Percentiles rank a stretch among this genome's conserved stretches.
These are phyloP conservation scores for Sebastes aleutianus DNA, from an alignment of 2,797 vertebrate genomes.

Conservation along the genomic window DNA sequence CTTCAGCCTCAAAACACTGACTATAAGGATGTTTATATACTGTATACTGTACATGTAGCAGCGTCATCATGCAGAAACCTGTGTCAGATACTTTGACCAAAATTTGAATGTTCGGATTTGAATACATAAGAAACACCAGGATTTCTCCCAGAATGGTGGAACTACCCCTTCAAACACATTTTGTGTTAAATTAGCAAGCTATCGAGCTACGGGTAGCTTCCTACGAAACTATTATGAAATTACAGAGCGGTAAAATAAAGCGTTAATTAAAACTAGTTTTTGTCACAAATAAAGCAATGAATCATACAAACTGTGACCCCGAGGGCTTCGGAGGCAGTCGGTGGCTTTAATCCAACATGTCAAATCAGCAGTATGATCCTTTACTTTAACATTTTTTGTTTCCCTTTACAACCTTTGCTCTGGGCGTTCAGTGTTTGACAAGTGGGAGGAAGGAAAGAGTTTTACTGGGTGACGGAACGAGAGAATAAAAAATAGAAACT, in stretches of 20 bases:
- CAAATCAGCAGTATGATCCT: background rate
- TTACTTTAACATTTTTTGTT: background rate
- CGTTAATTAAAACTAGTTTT: background rate
- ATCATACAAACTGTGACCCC: too few relatives aligned
- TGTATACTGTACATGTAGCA: too few relatives aligned
- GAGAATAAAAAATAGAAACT: background rate
- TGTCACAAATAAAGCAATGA: background rate
- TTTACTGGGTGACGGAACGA: background rate
- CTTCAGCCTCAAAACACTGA: too few relatives aligned
- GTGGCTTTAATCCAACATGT: background rate
- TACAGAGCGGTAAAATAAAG: background rate
- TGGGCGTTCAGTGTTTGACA: slow-evolving; percentile 37
- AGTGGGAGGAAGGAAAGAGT: slow-evolving; percentile 31
- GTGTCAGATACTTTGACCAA: too few relatives aligned
- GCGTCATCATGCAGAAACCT: too few relatives aligned
- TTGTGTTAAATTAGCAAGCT: background rate
- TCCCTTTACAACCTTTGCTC: background rate
- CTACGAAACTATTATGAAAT: too few relatives aligned
- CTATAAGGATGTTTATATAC: too few relatives aligned
- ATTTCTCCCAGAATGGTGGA: too few relatives aligned
- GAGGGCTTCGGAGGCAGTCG: background rate
- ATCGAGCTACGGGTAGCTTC: background rate
- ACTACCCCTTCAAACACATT: background rate
- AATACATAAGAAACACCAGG: too few relatives aligned
- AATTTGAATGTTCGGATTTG: too few relatives aligned